Percentiles rank a stretch among this genome's conserved stretches.
Conservation (phyloP, 1,140 invertebrate species). For the Octopus sinensis region DNA sequence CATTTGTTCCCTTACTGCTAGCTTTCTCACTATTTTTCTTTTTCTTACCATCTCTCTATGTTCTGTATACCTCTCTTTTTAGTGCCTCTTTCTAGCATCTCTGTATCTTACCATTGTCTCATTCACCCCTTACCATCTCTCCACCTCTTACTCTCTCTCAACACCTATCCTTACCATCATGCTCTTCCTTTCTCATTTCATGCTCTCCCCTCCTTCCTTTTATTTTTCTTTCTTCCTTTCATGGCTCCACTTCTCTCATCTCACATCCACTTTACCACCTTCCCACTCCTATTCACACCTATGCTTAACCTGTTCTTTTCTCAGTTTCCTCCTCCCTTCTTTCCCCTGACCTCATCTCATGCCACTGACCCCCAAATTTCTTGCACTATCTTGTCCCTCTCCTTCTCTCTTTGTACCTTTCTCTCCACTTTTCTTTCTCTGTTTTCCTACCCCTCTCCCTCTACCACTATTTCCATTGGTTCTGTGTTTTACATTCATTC, state of each 20-base stretch:
- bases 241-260: neutral
- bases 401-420: neutral
- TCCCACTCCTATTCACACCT: neutral
- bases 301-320: neutral
- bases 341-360: neutral
- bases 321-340: neutral
- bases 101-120: neutral
- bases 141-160: neutral
- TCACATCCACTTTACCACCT: neutral
- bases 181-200: neutral
- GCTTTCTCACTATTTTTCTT: neutral
- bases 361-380: neutral
- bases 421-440: neutral
- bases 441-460: too few relatives aligned
- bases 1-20: neutral
- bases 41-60: neutral
- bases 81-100: neutral
- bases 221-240: neutral
- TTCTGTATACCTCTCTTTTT: neutral
- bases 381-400: neutral
- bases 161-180: neutral
- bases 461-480: neutral
- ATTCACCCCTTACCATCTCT: neutral
- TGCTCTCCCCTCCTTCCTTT: neutral
- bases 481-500: neutral